A percentile compares a stretch with the other conserved stretches of the same genome.
phyloP scores from a whole-genome alignment of 1,140 invertebrate genomes.

The Drosophila ironensis region DNA sequence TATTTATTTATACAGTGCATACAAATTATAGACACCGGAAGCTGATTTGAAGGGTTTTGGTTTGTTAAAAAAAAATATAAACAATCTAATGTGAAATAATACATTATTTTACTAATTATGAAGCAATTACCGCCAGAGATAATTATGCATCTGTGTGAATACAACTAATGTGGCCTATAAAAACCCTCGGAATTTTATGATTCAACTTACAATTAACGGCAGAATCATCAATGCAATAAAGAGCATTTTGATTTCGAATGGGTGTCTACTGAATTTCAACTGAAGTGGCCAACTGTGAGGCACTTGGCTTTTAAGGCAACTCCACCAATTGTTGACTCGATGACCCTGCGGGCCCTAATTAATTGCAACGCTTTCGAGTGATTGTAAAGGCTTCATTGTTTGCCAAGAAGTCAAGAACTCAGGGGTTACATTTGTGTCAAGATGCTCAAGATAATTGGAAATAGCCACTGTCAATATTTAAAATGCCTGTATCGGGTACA shows the following conservation, averaged over 20 bases:
- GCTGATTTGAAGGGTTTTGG: too few species aligned
- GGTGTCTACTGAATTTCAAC: slow-evolving; percentile 14
- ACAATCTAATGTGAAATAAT: too few species aligned
- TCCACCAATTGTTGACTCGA: slow-evolving; percentile 1
- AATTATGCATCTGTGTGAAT: too few species aligned
- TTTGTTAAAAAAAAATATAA: too few species aligned
- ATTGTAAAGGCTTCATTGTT: slow-evolving; percentile 44
- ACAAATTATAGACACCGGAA: too few species aligned
- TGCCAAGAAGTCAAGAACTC: slow-evolving; percentile 34
- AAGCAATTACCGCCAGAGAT: too few species aligned
- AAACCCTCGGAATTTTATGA: background rate
- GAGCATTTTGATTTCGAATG: slow-evolving; percentile 16
- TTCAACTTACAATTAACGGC: background rate
- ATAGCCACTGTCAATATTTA: slow-evolving; percentile 58
- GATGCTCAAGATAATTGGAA: slow-evolving; percentile 61
- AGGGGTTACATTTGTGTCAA: slow-evolving; percentile 69
- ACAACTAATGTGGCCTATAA: too few species aligned
- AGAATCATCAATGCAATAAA: slow-evolving; percentile 5
- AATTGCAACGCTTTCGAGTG: slow-evolving; percentile 48
- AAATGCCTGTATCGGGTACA: slow-evolving; percentile 20
- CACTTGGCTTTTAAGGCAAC: slow-evolving; percentile 48
- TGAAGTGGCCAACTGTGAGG: slow-evolving; percentile 2
- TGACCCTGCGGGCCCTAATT: slow-evolving; percentile 51
- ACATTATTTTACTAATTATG: too few species aligned
- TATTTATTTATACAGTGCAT: too few species aligned